These are phyloP conservation scores for Pachypanchax playfairii DNA, from an alignment of 2,113 vertebrate species.

Conservation along the genomic window DNA sequence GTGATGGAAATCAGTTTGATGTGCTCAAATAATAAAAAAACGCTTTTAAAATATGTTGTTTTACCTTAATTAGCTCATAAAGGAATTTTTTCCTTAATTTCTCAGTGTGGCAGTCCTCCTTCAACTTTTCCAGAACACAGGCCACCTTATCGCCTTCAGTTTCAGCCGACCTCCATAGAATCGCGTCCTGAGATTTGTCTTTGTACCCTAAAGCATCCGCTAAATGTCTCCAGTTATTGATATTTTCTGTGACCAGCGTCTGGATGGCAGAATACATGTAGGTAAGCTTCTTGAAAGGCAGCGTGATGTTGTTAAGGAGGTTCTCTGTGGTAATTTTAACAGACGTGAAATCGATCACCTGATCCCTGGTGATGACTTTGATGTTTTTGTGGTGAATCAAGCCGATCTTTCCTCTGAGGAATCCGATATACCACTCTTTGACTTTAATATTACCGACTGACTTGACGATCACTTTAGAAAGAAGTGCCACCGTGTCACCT, in stretches of 20 bases:
- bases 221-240: slow-evolving; percentile 88
- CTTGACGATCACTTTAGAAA: slow-evolving; percentile 88
- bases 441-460: slow-evolving; percentile 91
- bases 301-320: slow-evolving; percentile 87
- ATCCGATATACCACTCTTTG: slow-evolving; percentile 95
- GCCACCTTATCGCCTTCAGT: slow-evolving; percentile 90
- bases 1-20: background rate
- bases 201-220: slow-evolving; percentile 88
- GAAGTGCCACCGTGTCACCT: slow-evolving; percentile 91
- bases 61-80: slow-evolving; percentile 90
- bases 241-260: slow-evolving; percentile 86
- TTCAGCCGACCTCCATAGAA: slow-evolving; percentile 76
- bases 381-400: slow-evolving; percentile 94
- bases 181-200: slow-evolving; percentile 78
- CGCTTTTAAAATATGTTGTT: no score
- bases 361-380: slow-evolving; percentile 89
- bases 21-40: background rate
- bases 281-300: slow-evolving; percentile 92
- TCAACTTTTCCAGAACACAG: slow-evolving; percentile 89
- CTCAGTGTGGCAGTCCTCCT: slow-evolving; percentile 92
- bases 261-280: slow-evolving; percentile 94
- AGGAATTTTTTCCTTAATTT: slow-evolving; percentile 86
- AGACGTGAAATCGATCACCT: slow-evolving; percentile 86
- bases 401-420: slow-evolving; percentile 88
- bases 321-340: slow-evolving; percentile 80